Evolutionary conservation across 2,113 vertebrate species (phyloP).

Genomic region (Morone saxatilis): DNA sequence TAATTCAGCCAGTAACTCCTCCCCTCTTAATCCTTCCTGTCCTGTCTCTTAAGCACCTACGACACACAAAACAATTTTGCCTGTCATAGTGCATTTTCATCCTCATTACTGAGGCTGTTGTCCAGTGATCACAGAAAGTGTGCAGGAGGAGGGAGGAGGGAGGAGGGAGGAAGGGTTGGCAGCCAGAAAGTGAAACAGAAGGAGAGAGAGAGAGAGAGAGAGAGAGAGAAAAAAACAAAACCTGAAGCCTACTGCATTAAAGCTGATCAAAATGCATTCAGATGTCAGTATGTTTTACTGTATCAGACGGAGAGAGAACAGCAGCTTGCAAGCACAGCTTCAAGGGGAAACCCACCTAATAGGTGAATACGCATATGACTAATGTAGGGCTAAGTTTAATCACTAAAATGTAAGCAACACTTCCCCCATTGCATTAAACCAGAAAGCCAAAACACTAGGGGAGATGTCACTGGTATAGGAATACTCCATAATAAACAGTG

Average conservation of each 20-base stretch:
- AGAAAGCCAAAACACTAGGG: neutral
- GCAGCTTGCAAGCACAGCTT: neutral
- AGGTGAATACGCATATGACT: neutral
- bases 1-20: constrained; percentile 9
- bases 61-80: constrained; percentile 59
- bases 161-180: constrained; percentile 18
- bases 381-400: neutral
- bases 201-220: constrained; percentile 1
- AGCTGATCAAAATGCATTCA: constrained; percentile 5
- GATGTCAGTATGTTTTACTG: neutral
- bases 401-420: neutral
- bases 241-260: constrained; percentile 18
- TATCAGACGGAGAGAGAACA: neutral
- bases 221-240: constrained; percentile 1
- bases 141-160: constrained; percentile 31
- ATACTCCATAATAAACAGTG: too few relatives aligned
- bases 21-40: constrained; percentile 5
- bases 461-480: too few relatives aligned
- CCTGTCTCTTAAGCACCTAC: constrained; percentile 53
- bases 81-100: constrained; percentile 71
- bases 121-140: constrained; percentile 50
- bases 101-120: constrained; percentile 69
- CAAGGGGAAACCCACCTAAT: neutral
- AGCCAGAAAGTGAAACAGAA: constrained; percentile 29
- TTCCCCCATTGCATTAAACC: neutral